Percentiles rank a stretch among this genome's conserved stretches.
phyloP scores from a whole-genome alignment of 2,888 invertebrate genomes.

The Eristalis tenax region DNA sequence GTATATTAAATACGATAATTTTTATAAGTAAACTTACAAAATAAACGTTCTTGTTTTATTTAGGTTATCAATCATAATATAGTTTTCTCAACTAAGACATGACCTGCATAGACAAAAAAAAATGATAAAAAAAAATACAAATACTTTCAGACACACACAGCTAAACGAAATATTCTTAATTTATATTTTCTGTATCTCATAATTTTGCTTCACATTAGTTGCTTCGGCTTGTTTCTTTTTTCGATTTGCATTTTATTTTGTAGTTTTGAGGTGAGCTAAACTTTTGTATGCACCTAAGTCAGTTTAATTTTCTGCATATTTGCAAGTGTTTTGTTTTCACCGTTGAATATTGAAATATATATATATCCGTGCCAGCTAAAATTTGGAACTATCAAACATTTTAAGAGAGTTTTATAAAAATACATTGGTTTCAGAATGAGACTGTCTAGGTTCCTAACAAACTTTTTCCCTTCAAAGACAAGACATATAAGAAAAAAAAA shows the following conservation, averaged over 20 bases:
- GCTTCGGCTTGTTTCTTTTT: slow-evolving; percentile 7
- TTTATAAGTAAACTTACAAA: slow-evolving; percentile 62
- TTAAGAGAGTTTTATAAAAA: slow-evolving; percentile 4
- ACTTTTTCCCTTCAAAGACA: not conserved
- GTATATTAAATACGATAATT: slow-evolving; percentile 39
- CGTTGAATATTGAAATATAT: not conserved
- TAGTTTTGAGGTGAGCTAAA: slow-evolving; percentile 10
- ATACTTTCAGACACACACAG: slow-evolving; percentile 51
- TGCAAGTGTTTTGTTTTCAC: not conserved
- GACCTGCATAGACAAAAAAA: slow-evolving; percentile 49
- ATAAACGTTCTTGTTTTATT: slow-evolving; percentile 8
- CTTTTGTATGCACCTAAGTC: not conserved
- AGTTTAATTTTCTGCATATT: slow-evolving; percentile 8
- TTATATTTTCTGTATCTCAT: slow-evolving; percentile 15
- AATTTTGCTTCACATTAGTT: slow-evolving; percentile 16
- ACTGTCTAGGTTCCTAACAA: not conserved
- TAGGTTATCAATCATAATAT: slow-evolving; percentile 46
- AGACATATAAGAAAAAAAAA: not conserved
- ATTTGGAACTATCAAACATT: slow-evolving; percentile 9
- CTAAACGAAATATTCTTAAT: slow-evolving; percentile 43
- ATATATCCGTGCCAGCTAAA: slow-evolving; percentile 28
- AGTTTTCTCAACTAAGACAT: slow-evolving; percentile 48
- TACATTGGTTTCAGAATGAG: slow-evolving; percentile 5
- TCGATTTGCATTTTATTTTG: not conserved
- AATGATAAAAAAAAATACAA: slow-evolving; percentile 24